Evolutionary conservation across 2,888 invertebrate species (phyloP).

Genomic region (Lepidocyrtoides sp.): DNA sequence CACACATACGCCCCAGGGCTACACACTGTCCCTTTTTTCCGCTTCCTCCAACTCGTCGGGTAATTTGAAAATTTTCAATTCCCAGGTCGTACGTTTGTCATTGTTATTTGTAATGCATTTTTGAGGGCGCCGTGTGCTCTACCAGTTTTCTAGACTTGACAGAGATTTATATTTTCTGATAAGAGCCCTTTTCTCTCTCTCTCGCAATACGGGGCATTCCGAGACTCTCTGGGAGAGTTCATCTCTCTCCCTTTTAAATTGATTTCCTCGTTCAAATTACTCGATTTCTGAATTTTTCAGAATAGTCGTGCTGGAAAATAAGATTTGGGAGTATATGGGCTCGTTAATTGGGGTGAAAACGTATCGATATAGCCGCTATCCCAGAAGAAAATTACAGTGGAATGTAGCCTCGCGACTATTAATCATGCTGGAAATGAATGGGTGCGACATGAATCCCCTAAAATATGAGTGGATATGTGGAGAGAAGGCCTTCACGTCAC

Average conservation of each 20-base stretch:
- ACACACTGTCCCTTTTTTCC: too few relatives aligned
- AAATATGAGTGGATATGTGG: conserved; percentile 76
- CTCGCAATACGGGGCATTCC: too few relatives aligned
- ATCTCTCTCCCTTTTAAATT: not conserved
- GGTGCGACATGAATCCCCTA: conserved; percentile 78
- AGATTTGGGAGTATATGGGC: not conserved
- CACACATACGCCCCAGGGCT: too few relatives aligned
- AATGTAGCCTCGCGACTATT: conserved; percentile 63
- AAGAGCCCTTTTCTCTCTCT: not conserved
- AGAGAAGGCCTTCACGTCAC: conserved; percentile 28
- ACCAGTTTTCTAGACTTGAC: conserved; percentile 62
- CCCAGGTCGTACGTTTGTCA: conserved; percentile 77
- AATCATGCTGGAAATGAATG: conserved; percentile 78
- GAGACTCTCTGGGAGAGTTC: not conserved
- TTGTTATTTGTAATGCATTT: conserved; percentile 77
- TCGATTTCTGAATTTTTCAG: not conserved
- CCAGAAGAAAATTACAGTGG: conserved; percentile 66
- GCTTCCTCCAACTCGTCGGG: too few relatives aligned
- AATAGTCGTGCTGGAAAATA: not conserved
- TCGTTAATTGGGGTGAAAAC: not conserved
- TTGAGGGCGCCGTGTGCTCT: conserved; percentile 16
- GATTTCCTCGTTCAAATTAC: not conserved
- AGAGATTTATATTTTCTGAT: conserved; percentile 75
- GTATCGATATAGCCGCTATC: too few relatives aligned
- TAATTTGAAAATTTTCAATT: conserved; percentile 78